A percentile compares a stretch with the other conserved stretches of the same genome.
Evolutionary conservation across 2,113 vertebrate genomes (phyloP).

Genomic region (Prinia subflava): DNA sequence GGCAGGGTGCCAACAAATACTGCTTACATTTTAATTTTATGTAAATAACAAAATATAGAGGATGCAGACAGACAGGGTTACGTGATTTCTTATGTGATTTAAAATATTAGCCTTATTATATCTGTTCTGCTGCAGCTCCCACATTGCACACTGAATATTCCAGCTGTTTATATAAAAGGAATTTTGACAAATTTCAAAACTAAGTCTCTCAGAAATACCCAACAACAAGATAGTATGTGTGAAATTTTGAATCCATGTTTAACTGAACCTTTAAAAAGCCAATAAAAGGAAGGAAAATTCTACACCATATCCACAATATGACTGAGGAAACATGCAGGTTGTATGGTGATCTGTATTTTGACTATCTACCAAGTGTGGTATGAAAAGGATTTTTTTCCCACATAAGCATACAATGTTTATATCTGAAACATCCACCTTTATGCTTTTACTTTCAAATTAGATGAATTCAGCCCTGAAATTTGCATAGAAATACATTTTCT

Average conservation of each 20-base stretch:
- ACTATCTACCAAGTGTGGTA: not conserved
- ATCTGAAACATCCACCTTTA: not conserved
- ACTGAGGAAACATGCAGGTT: not conserved
- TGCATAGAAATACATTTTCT: not conserved
- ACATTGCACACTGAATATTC: not conserved
- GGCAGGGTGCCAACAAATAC: not conserved
- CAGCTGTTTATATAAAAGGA: not conserved
- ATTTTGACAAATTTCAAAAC: not conserved
- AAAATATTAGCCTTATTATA: not conserved
- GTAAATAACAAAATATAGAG: not conserved
- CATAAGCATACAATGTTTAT: not conserved
- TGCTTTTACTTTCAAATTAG: not conserved
- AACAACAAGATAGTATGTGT: not conserved
- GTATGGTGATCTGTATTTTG: not conserved
- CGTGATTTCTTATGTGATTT: not conserved
- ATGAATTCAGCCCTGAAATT: not conserved
- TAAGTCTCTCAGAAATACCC: not conserved
- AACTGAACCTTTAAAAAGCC: not conserved
- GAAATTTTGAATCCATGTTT: not conserved
- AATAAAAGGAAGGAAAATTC: not conserved
- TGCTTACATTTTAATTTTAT: not conserved
- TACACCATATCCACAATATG: not conserved
- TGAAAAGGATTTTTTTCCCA: not conserved
- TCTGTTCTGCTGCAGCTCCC: not conserved
- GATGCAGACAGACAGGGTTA: not conserved